These are phyloP conservation scores for Malurus alboscapulatus DNA, from an alignment of 2,113 vertebrate genomes.

Conservation along the genomic window DNA sequence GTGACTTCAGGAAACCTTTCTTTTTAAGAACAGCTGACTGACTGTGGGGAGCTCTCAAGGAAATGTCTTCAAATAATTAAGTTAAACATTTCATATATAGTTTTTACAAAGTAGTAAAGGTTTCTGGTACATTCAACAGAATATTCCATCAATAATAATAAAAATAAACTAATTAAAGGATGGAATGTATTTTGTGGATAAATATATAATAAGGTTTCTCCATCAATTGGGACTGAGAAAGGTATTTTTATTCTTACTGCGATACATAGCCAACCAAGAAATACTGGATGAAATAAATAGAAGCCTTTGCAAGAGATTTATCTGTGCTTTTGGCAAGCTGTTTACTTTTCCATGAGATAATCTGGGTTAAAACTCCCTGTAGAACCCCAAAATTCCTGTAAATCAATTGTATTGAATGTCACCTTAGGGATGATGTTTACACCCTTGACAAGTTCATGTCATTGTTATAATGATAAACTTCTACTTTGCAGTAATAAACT, in stretches of 20 bases:
- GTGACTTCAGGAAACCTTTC: neutral
- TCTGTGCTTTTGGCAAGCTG: neutral
- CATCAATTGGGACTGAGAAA: neutral
- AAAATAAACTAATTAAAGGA: neutral
- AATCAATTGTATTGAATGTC: neutral
- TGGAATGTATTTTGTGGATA: neutral
- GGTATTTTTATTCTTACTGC: neutral
- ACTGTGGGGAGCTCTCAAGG: neutral
- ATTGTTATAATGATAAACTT: constrained; percentile 25
- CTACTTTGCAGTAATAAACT: neutral
- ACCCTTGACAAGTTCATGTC: constrained; percentile 3
- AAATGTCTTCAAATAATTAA: neutral
- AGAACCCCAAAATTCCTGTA: neutral
- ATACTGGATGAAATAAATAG: neutral
- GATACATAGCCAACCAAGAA: neutral
- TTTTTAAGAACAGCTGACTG: neutral
- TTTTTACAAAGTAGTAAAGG: neutral
- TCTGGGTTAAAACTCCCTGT: neutral
- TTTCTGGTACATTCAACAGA: neutral
- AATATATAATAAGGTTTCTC: neutral
- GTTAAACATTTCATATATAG: neutral
- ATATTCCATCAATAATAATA: neutral
- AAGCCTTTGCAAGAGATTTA: constrained; percentile 21
- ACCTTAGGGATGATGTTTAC: constrained; percentile 3
- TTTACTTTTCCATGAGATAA: neutral